Evolutionary conservation across 2,113 vertebrate genomes (phyloP).

Genomic region (Corythornis vintsioides): DNA sequence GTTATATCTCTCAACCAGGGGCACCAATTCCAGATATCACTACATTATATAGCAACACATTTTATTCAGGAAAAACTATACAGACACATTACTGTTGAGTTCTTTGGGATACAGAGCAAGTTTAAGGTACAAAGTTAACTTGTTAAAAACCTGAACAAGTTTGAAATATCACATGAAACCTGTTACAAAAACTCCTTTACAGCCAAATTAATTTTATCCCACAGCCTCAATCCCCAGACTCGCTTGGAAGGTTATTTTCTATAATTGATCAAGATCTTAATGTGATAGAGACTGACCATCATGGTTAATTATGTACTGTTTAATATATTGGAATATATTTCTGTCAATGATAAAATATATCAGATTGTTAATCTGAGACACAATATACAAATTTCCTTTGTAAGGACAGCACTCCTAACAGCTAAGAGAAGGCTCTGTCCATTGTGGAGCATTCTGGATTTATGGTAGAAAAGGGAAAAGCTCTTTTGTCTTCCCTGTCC

Average conservation of each 20-base stretch:
- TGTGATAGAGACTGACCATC: not conserved
- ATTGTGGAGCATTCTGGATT: not conserved
- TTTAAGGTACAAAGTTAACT: not conserved
- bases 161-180: not conserved
- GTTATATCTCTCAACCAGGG: not conserved
- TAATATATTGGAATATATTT: not conserved
- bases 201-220: not conserved
- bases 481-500: not conserved
- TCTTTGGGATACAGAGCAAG: not conserved
- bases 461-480: not conserved
- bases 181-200: not conserved
- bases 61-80: not conserved
- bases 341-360: not conserved
- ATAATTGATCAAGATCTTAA: not conserved
- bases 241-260: not conserved
- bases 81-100: rapidly evolving
- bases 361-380: not conserved
- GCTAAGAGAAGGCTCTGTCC: not conserved
- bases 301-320: not conserved
- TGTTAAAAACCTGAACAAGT: not conserved
- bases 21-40: not conserved
- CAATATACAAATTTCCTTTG: not conserved
- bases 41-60: not conserved
- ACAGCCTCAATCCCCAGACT: not conserved
- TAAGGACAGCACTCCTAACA: not conserved